Evolutionary conservation across 2,888 invertebrate species (phyloP).

Genomic region (Drosophila trichaetosa): DNA sequence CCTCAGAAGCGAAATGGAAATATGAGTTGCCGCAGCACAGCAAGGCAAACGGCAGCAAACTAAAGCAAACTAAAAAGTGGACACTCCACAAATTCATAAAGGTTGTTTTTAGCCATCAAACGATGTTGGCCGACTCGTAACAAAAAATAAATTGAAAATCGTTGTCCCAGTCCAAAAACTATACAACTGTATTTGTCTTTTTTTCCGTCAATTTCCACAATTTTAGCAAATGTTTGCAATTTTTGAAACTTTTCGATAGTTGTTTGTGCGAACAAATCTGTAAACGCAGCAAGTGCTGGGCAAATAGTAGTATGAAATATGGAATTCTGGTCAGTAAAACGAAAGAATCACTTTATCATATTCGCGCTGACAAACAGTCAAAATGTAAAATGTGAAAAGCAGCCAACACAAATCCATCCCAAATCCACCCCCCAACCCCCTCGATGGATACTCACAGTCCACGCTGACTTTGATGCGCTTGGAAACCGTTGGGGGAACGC

Average conservation of each 20-base stretch:
- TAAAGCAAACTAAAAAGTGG: constrained; percentile 8
- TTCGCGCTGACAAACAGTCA: constrained; percentile 35
- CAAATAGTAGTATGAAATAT: constrained; percentile 22
- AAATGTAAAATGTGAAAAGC: constrained; percentile 19
- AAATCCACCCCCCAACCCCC: neutral
- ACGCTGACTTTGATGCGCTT: constrained; percentile 97
- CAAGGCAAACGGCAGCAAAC: constrained; percentile 25
- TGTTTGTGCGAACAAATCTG: constrained; percentile 29
- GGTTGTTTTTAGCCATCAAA: constrained; percentile 41
- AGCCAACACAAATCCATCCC: neutral
- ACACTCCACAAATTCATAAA: constrained; percentile 28
- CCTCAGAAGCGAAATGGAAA: constrained; percentile 62
- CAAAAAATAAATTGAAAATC: constrained; percentile 66
- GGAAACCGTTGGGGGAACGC: constrained; percentile 96
- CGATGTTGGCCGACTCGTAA: constrained; percentile 42
- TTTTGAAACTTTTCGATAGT: constrained; percentile 15
- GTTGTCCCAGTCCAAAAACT: constrained; percentile 25
- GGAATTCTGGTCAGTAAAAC: constrained; percentile 19
- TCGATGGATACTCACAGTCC: constrained; percentile 91
- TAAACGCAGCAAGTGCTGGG: constrained; percentile 28
- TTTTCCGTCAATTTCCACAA: constrained; percentile 29
- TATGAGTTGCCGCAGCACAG: constrained; percentile 55
- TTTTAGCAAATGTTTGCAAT: constrained; percentile 26
- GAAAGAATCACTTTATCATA: constrained; percentile 54
- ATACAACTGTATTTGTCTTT: constrained; percentile 31